Percentiles rank a stretch among this genome's conserved stretches.
Evolutionary conservation across 2,888 invertebrate species (phyloP).

Genomic region (Ophion obscuratus): DNA sequence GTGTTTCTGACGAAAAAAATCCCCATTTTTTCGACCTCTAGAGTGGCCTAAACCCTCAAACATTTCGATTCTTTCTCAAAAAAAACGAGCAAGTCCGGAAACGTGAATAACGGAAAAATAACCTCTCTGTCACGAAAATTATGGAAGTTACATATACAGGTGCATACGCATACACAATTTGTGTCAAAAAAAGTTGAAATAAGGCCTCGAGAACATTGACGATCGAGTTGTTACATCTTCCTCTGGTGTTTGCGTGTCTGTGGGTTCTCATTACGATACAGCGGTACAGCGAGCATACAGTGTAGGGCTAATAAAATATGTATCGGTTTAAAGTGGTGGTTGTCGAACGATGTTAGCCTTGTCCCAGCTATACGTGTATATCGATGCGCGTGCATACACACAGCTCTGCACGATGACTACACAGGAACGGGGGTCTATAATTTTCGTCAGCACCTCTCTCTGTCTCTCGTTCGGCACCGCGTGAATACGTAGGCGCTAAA

Average conservation of each 20-base stretch:
- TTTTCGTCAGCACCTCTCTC: constrained; percentile 67
- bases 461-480: neutral
- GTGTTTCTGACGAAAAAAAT: too few species aligned
- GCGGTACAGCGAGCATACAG: constrained; percentile 20
- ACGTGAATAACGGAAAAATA: too few species aligned
- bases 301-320: constrained; percentile 76
- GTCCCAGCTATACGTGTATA: neutral
- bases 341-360: constrained; percentile 62
- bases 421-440: constrained; percentile 69
- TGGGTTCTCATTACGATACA: neutral
- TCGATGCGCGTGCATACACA: constrained; percentile 38
- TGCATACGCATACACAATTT: too few species aligned
- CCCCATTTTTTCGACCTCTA: too few species aligned
- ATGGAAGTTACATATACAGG: too few species aligned
- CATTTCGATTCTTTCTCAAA: too few species aligned
- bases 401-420: constrained; percentile 45
- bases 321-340: constrained; percentile 76
- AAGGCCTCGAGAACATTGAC: neutral
- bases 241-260: constrained; percentile 27
- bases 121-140: too few species aligned
- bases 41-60: too few species aligned
- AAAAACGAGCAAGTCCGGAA: too few species aligned
- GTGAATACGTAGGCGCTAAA: constrained; percentile 27
- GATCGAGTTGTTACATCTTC: constrained; percentile 17
- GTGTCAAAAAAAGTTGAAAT: neutral